phyloP scores from a whole-genome alignment of 2,113 vertebrate genomes.

The Sigmodon hispidus region DNA sequence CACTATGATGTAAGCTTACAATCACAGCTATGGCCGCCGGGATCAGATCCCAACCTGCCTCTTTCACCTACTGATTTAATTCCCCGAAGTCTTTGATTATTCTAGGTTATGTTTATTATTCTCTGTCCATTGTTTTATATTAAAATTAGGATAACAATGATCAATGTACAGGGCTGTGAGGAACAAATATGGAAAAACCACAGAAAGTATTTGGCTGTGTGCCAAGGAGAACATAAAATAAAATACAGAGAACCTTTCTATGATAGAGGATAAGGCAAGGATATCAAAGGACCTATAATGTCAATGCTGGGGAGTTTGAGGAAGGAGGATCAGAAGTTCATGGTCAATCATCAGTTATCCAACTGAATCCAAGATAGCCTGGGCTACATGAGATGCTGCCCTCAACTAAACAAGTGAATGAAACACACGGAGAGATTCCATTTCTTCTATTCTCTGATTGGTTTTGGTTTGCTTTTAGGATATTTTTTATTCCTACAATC shows the following conservation, averaged over 20 bases:
- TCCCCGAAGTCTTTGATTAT: background rate
- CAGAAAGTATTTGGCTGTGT: background rate
- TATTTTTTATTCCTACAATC: background rate
- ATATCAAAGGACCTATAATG: background rate
- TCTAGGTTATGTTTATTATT: background rate
- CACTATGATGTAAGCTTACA: background rate
- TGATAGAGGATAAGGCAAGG: background rate
- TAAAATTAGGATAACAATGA: background rate
- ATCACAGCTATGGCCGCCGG: background rate
- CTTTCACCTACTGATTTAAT: background rate
- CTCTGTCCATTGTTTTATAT: background rate
- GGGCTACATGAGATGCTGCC: background rate
- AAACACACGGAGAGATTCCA: background rate
- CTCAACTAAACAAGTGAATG: background rate
- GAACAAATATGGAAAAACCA: background rate
- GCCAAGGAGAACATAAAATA: background rate
- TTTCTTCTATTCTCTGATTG: background rate
- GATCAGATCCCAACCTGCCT: background rate
- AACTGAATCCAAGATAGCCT: background rate
- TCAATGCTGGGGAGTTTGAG: background rate
- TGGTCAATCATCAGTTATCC: background rate
- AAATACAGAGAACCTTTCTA: background rate
- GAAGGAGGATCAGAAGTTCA: background rate
- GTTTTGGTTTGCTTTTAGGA: background rate
- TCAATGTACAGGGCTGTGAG: background rate